Evolutionary conservation across 1,140 invertebrate genomes (phyloP), one percentile per base, ranked within the genome.

Genomic region (Meteorus sp.): DNA sequence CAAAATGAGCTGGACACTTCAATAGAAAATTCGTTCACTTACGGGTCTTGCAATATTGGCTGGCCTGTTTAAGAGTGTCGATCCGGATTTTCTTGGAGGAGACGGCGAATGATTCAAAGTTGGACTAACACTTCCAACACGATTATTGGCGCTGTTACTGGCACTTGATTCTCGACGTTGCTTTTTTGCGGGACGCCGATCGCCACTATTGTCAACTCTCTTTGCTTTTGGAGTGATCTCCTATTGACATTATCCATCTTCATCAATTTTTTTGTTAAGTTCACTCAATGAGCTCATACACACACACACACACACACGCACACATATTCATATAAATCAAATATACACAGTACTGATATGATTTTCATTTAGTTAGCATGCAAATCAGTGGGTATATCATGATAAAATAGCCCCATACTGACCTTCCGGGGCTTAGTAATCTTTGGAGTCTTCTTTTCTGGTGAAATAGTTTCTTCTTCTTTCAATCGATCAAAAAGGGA

Each of bases 401-500:
- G n/a, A n/a, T n/a, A n/a, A n/a, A n/a, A n/a, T n/a, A n/a, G n/a
- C n/a, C n/a, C n/a, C 4, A 11, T 57, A 63, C 70, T 64, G 52
- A 81, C 79, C 75, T 79, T 80, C 55, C 72, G 72, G 55, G 70
- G 71, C 62, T 81, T 85, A 47, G 78, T 77, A 60, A 74, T 82
- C 66, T 61, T 83, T 78, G 65, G 74, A 65, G 65, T 83, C 65
- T 64, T 85, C 70, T 71, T 85, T 71, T 73, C 81, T n/a, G 71
- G 52, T 8, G 70, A 52, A 8, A 72, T 64, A 47, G 13, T 37
- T 11, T 67, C 69, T 35, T 79, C 83, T 68, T 87, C 85, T 68
- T 85, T 87, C 31, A 90, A 77, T 67, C 87, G 86, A 65, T 91
- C 86, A 63, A 90, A 89, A 48, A 89, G 82, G n/a, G 85, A 84